These are phyloP conservation scores for Tonatia bakeri DNA, from an alignment of 2,113 vertebrate species.

Conservation along the genomic window DNA sequence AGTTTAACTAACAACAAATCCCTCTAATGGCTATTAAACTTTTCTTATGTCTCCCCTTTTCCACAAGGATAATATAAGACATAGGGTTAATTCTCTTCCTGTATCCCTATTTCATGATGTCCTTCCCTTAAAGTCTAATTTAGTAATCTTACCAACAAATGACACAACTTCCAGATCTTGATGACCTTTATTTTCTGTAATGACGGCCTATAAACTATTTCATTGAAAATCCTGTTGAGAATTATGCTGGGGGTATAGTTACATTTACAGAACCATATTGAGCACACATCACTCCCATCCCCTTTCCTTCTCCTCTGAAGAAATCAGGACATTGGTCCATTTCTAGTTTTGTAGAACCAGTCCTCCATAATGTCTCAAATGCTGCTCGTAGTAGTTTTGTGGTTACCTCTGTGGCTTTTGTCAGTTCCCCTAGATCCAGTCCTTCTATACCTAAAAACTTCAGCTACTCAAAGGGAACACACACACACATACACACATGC, in stretches of 20 bases:
- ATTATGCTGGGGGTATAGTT: background rate
- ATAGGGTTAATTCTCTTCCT: background rate
- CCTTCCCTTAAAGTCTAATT: slow-evolving; percentile 34
- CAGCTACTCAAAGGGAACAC: background rate
- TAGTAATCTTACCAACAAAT: slow-evolving; percentile 5
- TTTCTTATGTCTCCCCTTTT: background rate
- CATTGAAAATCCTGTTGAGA: slow-evolving; percentile 29
- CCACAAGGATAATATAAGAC: background rate
- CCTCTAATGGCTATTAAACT: background rate
- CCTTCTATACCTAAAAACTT: background rate
- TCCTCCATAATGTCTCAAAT: background rate
- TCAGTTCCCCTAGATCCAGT: background rate
- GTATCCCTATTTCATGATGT: background rate
- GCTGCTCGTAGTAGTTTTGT: background rate
- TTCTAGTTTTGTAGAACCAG: background rate
- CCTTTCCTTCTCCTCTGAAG: background rate
- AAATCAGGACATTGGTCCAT: background rate
- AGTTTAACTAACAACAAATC: slow-evolving; percentile 1
- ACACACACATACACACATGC: background rate
- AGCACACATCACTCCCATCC: background rate
- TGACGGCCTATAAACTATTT: background rate
- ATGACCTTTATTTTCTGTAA: slow-evolving; percentile 19
- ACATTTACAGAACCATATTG: background rate
- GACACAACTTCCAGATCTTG: background rate
- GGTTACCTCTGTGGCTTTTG: background rate